phyloP scores from a whole-genome alignment of 2,113 vertebrate species.

The Melanotaenia duboulayi region DNA sequence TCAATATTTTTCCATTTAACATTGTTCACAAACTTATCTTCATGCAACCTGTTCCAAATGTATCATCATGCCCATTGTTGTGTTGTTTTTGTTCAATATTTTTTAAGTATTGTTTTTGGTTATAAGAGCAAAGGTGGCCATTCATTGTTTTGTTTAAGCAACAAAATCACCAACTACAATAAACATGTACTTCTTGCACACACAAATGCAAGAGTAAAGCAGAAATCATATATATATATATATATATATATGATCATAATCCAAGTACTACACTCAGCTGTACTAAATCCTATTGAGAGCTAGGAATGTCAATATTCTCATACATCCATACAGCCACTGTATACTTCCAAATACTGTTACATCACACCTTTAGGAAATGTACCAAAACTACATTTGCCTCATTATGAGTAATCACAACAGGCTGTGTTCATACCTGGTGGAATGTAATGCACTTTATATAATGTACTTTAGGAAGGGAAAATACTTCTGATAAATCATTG shows the following conservation, averaged over 20 bases:
- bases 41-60: no score
- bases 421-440: not conserved
- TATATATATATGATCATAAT: conserved; percentile 37
- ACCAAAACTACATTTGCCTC: not conserved
- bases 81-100: no score
- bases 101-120: no score
- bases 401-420: not conserved
- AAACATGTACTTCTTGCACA: not conserved
- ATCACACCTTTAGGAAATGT: not conserved
- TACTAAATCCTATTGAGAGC: conserved; percentile 53
- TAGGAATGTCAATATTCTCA: conserved; percentile 15
- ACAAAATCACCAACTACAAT: conserved; percentile 39
- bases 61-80: no score
- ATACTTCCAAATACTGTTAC: conserved; percentile 23
- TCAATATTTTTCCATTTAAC: no score
- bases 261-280: conserved; percentile 37
- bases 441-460: not conserved
- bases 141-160: conserved; percentile 40
- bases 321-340: not conserved
- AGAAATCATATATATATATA: conserved; percentile 42
- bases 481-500: not conserved
- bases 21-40: no score
- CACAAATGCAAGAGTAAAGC: conserved; percentile 10
- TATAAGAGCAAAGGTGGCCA: conserved; percentile 13
- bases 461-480: not conserved